Evolutionary conservation across 1,140 invertebrate genomes (phyloP).

Genomic region (Cydia strobilella): DNA sequence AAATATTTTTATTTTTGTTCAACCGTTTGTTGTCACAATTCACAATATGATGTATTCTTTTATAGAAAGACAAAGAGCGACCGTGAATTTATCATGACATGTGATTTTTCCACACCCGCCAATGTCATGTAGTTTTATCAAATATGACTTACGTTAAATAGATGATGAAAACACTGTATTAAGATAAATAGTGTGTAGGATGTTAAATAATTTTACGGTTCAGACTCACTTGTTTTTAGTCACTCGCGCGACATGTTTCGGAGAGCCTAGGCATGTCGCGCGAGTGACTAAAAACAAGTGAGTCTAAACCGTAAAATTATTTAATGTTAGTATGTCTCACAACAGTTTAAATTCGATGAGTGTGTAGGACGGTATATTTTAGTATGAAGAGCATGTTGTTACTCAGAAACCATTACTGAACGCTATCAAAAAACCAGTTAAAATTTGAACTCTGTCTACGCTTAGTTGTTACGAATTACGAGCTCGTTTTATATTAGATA

Average conservation of each 20-base stretch:
- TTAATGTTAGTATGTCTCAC: no score
- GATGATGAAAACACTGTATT: conserved; percentile 10
- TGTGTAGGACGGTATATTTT: conserved; percentile 30
- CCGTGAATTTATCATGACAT: conserved; percentile 12
- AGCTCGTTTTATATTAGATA: not conserved
- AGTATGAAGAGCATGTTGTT: not conserved
- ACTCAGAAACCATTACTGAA: not conserved
- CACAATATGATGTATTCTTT: not conserved
- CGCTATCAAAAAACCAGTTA: not conserved
- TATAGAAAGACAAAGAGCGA: not conserved
- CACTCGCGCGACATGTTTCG: no score
- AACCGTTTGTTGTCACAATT: not conserved
- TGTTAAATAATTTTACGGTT: no score
- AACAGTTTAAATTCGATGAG: no score
- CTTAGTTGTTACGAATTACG: not conserved
- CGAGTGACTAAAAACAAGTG: no score
- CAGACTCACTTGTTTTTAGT: no score
- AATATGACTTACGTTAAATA: conserved; percentile 23
- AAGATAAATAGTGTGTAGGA: conserved; percentile 29
- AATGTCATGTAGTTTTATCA: conserved; percentile 26
- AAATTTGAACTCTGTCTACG: not conserved
- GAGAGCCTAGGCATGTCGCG: no score
- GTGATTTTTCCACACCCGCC: conserved; percentile 13
- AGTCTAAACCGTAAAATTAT: no score
- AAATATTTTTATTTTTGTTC: not conserved